Base-by-base conservation (phyloP, 1,140 invertebrate species). In the Rhynchophorus ferrugineus region DNA sequence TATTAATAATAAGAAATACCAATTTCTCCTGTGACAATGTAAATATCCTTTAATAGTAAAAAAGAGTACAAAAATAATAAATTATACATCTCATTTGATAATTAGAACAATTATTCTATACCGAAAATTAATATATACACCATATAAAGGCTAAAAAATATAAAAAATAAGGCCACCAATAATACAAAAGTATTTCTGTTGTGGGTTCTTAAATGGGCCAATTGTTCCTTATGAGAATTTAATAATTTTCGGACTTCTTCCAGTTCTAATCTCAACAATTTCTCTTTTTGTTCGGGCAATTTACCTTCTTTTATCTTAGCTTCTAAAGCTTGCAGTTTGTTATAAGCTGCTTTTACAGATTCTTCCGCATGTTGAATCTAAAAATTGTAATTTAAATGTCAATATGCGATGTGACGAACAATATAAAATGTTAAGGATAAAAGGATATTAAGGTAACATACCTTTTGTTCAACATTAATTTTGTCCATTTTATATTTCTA, bases 151-250 rank as follows among this genome's bases (percentile, higher is more conserved):
- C 38, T 44, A 18, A 51, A 51, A n/a, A 44, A 22, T 33, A 51
- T 13, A 14, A 51, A 51, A 16, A 51, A 35, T 29, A 51, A 35
- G 14, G 33, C 17, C 13, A 44, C 49, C 3, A 44, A 33, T 35
- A 51, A 51, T n/a, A 51, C 17, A 16, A 51, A 51, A 1, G 41
- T 44, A 36, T 44, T 51, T 16, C 49, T 51, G 22, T 58, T 49
- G 24, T 58, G 56, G 8, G 51, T 58, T 54, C 49, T 24, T 17
- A 58, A 47, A 50, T 58, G 56, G 3, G 48, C 51, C 29, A 58
- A 21, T 37, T 58, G 56, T 3, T 54, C 52, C 14, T 43, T 47
- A 14, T 58, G 38, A 3, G 48, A 47, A 14, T 50, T 43, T n/a
- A 58, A 20, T 9, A 54, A 21, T 42, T 58, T 58, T 35, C 38